Evolutionary conservation across 2,888 invertebrate species (phyloP).

Genomic region (Andrena flavipes): DNA sequence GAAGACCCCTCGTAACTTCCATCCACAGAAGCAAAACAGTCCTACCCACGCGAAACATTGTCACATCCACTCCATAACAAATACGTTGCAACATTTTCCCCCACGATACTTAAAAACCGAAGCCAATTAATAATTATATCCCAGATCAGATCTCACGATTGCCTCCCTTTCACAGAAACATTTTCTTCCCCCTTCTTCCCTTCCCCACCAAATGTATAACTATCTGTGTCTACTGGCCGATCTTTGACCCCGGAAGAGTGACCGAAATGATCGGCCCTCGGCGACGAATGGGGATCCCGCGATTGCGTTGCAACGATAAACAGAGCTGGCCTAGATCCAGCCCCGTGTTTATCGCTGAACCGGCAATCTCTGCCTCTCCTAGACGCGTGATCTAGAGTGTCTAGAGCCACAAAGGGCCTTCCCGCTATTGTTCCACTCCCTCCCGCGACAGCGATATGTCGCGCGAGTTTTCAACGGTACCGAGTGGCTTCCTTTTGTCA

Average conservation of each 20-base stretch:
- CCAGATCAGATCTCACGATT: too few species aligned
- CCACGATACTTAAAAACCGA: too few species aligned
- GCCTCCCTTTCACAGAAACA: too few species aligned
- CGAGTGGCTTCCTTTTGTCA: constrained; percentile 50
- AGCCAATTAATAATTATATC: too few species aligned
- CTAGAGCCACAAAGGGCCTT: constrained; percentile 49
- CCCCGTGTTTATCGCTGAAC: constrained; percentile 66
- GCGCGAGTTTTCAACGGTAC: constrained; percentile 53
- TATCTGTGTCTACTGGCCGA: too few species aligned
- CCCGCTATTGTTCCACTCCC: constrained; percentile 54
- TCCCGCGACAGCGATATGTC: constrained; percentile 59
- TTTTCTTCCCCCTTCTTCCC: too few species aligned
- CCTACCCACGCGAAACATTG: too few species aligned
- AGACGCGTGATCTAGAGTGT: constrained; percentile 62
- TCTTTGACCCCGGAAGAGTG: not conserved
- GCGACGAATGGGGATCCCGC: constrained; percentile 58
- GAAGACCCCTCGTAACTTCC: too few species aligned
- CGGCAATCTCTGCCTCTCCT: constrained; percentile 55
- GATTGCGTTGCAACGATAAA: constrained; percentile 68
- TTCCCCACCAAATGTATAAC: too few species aligned
- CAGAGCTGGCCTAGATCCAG: constrained; percentile 69
- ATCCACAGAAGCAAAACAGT: too few species aligned
- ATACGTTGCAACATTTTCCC: too few species aligned
- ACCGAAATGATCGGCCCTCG: constrained; percentile 21
- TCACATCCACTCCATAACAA: too few species aligned